A percentile compares a stretch with the other conserved stretches of the same genome.
phyloP scores from a whole-genome alignment of 2,888 invertebrate genomes.

The Ectemnius lituratus region DNA sequence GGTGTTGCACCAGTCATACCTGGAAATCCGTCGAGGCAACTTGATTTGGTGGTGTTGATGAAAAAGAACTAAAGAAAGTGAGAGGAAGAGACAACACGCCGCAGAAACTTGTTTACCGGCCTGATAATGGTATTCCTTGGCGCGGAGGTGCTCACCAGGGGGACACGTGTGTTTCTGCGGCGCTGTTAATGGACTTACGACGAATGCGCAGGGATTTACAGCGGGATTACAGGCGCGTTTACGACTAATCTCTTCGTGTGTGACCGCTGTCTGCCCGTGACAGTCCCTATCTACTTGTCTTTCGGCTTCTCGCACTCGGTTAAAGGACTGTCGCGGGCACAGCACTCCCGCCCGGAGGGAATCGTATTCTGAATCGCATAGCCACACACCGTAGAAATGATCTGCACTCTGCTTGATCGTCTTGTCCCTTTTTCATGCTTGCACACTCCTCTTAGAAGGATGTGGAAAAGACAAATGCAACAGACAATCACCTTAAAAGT shows the following conservation, averaged over 20 bases:
- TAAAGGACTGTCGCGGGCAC: no score
- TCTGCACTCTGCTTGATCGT: no score
- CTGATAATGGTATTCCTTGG: slow-evolving; percentile 62
- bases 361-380: no score
- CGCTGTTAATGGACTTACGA: slow-evolving; percentile 64
- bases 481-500: no score
- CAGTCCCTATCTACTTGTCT: slow-evolving; percentile 21
- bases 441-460: no score
- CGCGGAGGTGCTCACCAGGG: slow-evolving; percentile 37
- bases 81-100: slow-evolving; percentile 25
- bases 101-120: slow-evolving; percentile 60
- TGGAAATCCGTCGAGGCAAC: slow-evolving; percentile 62
- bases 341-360: no score
- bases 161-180: slow-evolving; percentile 54
- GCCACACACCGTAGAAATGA: no score
- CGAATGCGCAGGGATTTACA: slow-evolving; percentile 63
- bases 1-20: slow-evolving; percentile 56
- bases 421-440: slow-evolving; percentile 13
- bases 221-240: slow-evolving; percentile 64
- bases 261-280: slow-evolving; percentile 48
- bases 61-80: no score
- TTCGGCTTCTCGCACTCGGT: no score
- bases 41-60: slow-evolving; percentile 52
- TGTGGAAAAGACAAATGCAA: no score
- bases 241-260: slow-evolving; percentile 63